phyloP scores from a whole-genome alignment of 2,113 vertebrate genomes.

The Macaca nemestrina region DNA sequence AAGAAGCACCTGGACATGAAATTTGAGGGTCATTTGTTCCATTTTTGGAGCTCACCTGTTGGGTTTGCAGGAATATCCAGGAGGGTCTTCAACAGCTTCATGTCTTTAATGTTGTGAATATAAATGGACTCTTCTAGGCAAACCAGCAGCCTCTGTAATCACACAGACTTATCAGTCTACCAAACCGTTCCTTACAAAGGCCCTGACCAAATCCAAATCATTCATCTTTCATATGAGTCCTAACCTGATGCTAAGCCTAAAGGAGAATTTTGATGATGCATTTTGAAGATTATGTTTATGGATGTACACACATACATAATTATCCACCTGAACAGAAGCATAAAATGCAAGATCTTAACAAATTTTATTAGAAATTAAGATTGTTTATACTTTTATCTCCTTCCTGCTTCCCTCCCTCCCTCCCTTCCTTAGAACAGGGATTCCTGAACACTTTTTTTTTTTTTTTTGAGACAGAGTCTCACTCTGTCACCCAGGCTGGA shows the following conservation, averaged over 20 bases:
- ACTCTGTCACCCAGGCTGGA: too few relatives aligned
- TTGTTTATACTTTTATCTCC: background rate
- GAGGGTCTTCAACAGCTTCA: conserved; percentile 96
- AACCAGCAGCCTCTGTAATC: conserved; percentile 91
- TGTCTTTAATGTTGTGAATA: conserved; percentile 98
- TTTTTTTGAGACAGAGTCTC: too few relatives aligned
- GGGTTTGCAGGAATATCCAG: conserved; percentile 92
- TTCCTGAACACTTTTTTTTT: background rate
- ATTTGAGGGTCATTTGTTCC: fast-evolving
- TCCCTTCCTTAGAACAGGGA: background rate
- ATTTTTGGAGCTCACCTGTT: conserved; percentile 84
- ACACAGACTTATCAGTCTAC: conserved; percentile 65
- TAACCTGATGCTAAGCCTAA: background rate
- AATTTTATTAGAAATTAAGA: background rate
- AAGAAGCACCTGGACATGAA: fast-evolving
- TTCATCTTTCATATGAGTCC: background rate
- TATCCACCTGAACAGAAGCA: background rate
- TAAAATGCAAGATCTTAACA: background rate
- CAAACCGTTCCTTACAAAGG: background rate
- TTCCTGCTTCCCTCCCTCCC: background rate
- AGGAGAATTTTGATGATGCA: background rate
- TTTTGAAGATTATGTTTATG: background rate
- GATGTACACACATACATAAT: background rate
- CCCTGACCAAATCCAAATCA: fast-evolving
- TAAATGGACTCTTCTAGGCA: conserved; percentile 94